Percentiles rank a stretch among this genome's conserved stretches.
These are phyloP conservation scores for Margaritifera margaritifera DNA, from an alignment of 2,888 invertebrate species.

Conservation along the genomic window DNA sequence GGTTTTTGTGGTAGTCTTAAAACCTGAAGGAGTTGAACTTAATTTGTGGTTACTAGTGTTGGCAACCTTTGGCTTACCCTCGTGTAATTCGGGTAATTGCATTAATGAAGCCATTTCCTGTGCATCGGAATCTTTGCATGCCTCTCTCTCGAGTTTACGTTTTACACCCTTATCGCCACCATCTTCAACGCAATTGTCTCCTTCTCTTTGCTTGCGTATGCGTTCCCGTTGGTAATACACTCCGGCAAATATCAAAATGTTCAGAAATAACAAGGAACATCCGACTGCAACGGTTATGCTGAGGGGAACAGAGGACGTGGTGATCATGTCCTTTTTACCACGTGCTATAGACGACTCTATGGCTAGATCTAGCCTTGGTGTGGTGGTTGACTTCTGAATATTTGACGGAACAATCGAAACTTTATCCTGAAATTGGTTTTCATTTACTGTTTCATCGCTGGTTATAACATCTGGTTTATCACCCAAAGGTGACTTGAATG, in stretches of 20 bases:
- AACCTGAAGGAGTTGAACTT: slow-evolving; percentile 21
- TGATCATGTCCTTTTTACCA: slow-evolving; percentile 4
- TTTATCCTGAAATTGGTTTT: slow-evolving; percentile 4
- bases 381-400: not conserved
- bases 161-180: slow-evolving; percentile 12
- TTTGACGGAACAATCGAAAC: not conserved
- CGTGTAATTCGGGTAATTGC: slow-evolving; percentile 9
- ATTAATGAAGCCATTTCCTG: slow-evolving; percentile 16
- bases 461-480: slow-evolving; percentile 9
- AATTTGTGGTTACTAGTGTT: slow-evolving; percentile 34
- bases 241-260: slow-evolving; percentile 93
- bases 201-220: slow-evolving; percentile 57
- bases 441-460: slow-evolving; percentile 9
- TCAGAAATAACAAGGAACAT: slow-evolving; percentile 90
- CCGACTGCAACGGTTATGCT: slow-evolving; percentile 86
- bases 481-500: slow-evolving; percentile 38
- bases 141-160: slow-evolving; percentile 2
- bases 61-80: slow-evolving; percentile 16
- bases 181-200: slow-evolving; percentile 25
- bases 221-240: slow-evolving; percentile 86
- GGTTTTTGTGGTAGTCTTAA: slow-evolving; percentile 45
- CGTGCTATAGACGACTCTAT: not conserved
- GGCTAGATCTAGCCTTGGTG: not conserved
- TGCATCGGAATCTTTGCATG: slow-evolving; percentile 12
- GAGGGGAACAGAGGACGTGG: slow-evolving; percentile 56